Evolutionary conservation across 2,888 invertebrate species (phyloP), one percentile per base, ranked within the genome.

Genomic region (Volucella inanis): DNA sequence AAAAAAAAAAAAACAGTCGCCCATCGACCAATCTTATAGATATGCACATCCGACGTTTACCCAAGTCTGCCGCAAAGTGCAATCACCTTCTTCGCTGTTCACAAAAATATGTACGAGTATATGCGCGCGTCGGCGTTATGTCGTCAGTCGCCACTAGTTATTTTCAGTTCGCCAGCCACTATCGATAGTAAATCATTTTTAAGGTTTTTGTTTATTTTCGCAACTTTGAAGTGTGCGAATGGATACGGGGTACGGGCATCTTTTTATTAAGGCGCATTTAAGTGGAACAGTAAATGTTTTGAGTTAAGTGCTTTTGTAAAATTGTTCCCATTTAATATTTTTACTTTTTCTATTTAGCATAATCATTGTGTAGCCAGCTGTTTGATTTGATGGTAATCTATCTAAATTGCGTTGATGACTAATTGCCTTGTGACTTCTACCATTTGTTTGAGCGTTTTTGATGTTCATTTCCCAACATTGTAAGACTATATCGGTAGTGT

Each of bases 111-210:
- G 49, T 8, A 14, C 14, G 61, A 49, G 57, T 41, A 22, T 10
- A 50, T 39, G 52, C 49, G 31, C 57, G 14, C 61, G 54, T 52
- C 59, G 14, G 61, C 52, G 72, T 52, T 43, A 55, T 55, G 31
- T 54, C 41, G 43, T 31, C 31, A 31, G 31, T 31, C 31, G 45
- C 43, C 54, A 52, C 45, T 55, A 64, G 38, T 54, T 72, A 39
- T n/a, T 31, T 4, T 31, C 4, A 31, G 31, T 31, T 54, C 54
- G 3, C 45, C 54, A 62, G 14, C 38, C 15, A 10, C 45, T 54
- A 54, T 47, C 39, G 74, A 43, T 74, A 52, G 72, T 72, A 64
- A 74, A 74, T 74, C 74, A 61, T 50, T 49, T 71, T 71, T 31
- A 43, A 55, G 15, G 41, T 8, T 49, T 14, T 47, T 47, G 39